phyloP scores from a whole-genome alignment of 2,888 invertebrate species.

The Cephus runcator region DNA sequence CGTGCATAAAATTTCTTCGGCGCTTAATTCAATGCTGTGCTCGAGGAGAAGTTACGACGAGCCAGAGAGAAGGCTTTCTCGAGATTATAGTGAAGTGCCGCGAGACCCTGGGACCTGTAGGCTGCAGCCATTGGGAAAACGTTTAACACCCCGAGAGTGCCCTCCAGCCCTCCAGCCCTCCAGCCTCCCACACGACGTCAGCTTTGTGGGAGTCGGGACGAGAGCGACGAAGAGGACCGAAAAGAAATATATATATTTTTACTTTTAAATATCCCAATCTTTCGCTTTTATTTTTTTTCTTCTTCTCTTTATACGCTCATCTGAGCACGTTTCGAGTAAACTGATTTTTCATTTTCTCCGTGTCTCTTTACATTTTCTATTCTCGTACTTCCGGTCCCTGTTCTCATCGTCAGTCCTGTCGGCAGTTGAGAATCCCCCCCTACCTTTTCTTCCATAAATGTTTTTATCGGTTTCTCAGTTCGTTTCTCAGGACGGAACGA shows the following conservation, averaged over 20 bases:
- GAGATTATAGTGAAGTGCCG: background rate
- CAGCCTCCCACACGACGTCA: background rate
- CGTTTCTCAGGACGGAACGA: constrained; percentile 29
- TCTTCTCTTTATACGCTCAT: background rate
- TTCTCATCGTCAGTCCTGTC: no score
- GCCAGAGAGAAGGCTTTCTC: background rate
- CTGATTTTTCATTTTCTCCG: background rate
- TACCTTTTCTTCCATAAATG: background rate
- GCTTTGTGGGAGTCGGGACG: background rate
- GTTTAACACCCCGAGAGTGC: background rate
- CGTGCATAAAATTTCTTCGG: constrained; percentile 60
- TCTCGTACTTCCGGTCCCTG: background rate
- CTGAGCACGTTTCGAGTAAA: background rate
- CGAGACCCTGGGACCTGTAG: background rate
- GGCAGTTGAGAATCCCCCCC: background rate
- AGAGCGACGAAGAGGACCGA: background rate
- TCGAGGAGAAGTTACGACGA: background rate
- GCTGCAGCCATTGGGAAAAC: background rate
- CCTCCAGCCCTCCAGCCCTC: background rate
- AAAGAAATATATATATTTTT: background rate
- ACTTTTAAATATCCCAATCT: background rate
- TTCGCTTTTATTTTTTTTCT: background rate
- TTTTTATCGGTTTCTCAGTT: background rate
- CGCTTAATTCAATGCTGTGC: constrained; percentile 60
- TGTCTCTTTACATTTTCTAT: background rate